Conservation (phyloP, 2,888 invertebrate genomes). For the Liopterus haemorrhoidalis region DNA sequence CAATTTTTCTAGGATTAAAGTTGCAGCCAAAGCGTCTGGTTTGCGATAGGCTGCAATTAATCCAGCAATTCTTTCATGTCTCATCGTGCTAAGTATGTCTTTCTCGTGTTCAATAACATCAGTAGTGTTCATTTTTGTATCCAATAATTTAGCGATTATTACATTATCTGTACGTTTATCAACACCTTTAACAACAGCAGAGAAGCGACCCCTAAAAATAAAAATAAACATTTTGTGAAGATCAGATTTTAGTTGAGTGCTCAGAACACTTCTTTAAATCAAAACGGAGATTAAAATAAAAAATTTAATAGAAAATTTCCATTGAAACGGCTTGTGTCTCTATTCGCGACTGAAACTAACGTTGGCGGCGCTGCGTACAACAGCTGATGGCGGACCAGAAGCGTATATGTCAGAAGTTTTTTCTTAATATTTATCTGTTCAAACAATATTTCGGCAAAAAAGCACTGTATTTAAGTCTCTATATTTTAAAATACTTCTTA, state of each 20-base stretch:
- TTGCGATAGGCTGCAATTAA: constrained; percentile 67
- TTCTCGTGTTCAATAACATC: constrained; percentile 71
- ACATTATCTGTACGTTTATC: constrained; percentile 69
- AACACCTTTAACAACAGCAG: constrained; percentile 75
- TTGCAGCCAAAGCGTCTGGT: constrained; percentile 60
- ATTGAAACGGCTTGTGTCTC: not conserved
- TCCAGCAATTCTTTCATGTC: constrained; percentile 83
- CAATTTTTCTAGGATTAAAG: constrained; percentile 72
- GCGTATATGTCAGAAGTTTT: too few species aligned
- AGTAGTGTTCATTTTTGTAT: constrained; percentile 59
- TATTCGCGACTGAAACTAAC: too few species aligned
- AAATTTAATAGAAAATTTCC: not conserved
- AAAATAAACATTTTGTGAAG: too few species aligned
- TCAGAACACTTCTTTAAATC: too few species aligned
- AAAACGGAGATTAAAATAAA: too few species aligned
- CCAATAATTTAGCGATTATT: constrained; percentile 79
- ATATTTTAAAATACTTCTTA: too few species aligned
- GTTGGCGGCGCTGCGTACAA: too few species aligned
- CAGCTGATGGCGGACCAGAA: too few species aligned
- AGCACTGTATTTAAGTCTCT: too few species aligned
- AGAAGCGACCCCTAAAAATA: constrained; percentile 69
- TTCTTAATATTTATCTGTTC: too few species aligned
- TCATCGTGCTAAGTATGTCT: constrained; percentile 70
- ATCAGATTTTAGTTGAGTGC: too few species aligned
- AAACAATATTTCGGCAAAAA: too few species aligned